A percentile compares a stretch with the other conserved stretches of the same genome.
These are phyloP conservation scores for Apantesis nais DNA, from an alignment of 2,888 invertebrate species.

Conservation along the genomic window DNA sequence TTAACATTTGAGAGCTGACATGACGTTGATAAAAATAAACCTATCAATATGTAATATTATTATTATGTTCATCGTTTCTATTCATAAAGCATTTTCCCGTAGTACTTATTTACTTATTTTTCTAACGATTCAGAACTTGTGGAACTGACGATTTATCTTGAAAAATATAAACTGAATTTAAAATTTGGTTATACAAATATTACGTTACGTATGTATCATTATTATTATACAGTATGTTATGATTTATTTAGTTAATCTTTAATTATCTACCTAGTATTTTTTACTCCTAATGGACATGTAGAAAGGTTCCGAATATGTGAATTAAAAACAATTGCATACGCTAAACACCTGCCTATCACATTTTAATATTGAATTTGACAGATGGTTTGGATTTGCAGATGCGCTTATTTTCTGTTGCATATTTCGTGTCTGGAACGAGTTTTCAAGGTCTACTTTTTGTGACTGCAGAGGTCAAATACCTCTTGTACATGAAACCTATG, in stretches of 20 bases:
- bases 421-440: constrained; percentile 58
- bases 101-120: no score
- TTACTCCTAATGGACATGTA: no score
- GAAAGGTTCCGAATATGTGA: no score
- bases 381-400: neutral
- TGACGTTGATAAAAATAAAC: neutral
- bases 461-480: constrained; percentile 66
- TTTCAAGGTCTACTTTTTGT: constrained; percentile 69
- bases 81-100: no score
- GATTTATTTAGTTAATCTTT: no score
- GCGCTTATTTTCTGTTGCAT: constrained; percentile 15
- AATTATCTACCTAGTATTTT: no score
- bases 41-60: neutral
- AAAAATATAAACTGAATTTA: neutral
- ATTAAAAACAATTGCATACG: neutral
- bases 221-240: no score
- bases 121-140: neutral
- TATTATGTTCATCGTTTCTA: neutral
- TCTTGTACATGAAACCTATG: constrained; percentile 40
- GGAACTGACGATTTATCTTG: neutral
- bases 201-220: no score
- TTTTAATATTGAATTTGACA: constrained; percentile 17
- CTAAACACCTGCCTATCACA: neutral
- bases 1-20: neutral
- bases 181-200: no score